Conservation (phyloP, 2,113 vertebrate species). For the Brachypteracias leptosomus region DNA sequence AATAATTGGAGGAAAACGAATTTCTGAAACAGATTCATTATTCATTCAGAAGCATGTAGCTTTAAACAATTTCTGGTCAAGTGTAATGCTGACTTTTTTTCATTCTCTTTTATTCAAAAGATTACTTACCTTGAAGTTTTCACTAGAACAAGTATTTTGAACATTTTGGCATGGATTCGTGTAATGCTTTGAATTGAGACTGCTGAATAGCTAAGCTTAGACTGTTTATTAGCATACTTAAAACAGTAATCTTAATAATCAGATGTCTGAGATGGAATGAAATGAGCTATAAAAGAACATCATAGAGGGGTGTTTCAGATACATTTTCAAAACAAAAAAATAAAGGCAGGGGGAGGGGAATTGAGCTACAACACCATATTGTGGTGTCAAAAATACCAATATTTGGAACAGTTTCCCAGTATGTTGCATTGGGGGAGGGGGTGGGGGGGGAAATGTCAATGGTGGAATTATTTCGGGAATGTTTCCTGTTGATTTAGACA, state of each 20-base stretch:
- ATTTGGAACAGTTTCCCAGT: background rate
- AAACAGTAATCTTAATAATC: background rate
- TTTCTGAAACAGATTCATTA: background rate
- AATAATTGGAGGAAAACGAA: background rate
- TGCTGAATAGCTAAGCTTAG: background rate
- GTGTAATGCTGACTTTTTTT: background rate
- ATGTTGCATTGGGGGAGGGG: background rate
- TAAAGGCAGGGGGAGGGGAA: rapidly evolving
- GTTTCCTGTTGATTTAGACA: background rate
- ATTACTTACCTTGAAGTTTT: background rate
- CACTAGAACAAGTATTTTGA: background rate
- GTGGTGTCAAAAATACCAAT: background rate
- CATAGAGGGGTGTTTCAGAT: background rate
- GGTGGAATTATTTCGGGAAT: background rate
- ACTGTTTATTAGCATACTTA: background rate
- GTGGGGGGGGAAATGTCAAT: background rate
- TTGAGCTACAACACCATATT: background rate
- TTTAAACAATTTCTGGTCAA: background rate
- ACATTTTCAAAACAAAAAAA: background rate
- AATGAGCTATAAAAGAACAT: background rate
- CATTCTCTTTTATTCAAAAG: background rate
- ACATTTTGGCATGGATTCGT: background rate
- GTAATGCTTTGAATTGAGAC: background rate
- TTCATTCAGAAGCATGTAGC: background rate
- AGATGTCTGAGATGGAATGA: background rate